phyloP scores from a whole-genome alignment of 2,888 invertebrate species.

The Hypomecis atomaria region DNA sequence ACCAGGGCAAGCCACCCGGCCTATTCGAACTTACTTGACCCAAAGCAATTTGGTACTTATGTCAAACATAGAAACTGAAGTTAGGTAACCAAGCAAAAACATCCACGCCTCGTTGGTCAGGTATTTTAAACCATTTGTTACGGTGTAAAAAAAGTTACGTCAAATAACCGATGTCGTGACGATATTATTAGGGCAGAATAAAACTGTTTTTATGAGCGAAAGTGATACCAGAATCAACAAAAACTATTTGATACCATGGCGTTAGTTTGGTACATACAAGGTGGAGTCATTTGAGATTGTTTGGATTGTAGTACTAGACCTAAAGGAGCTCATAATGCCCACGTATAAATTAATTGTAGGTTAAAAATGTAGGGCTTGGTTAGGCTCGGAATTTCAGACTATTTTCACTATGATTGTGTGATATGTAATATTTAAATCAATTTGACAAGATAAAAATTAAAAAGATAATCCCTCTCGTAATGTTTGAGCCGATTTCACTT shows the following conservation, averaged over 20 bases:
- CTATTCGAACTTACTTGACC: not conserved
- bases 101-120: slow-evolving; percentile 33
- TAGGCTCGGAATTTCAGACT: too few relatives aligned
- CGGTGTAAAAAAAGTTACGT: slow-evolving; percentile 33
- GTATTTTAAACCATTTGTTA: slow-evolving; percentile 33
- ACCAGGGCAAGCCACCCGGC: too few relatives aligned
- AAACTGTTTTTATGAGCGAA: slow-evolving; percentile 20
- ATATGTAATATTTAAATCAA: too few relatives aligned
- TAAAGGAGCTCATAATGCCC: too few relatives aligned
- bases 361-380: too few relatives aligned
- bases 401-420: too few relatives aligned
- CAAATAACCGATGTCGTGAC: slow-evolving; percentile 31
- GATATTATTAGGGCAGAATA: slow-evolving; percentile 30
- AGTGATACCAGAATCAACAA: slow-evolving; percentile 11
- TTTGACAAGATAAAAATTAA: too few relatives aligned
- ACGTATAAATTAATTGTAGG: too few relatives aligned
- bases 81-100: slow-evolving; percentile 26
- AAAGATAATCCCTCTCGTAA: too few relatives aligned
- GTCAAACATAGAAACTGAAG: slow-evolving; percentile 23
- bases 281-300: too few relatives aligned
- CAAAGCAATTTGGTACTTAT: slow-evolving; percentile 13
- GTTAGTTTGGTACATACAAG: not conserved
- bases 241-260: not conserved
- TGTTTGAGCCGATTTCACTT: too few relatives aligned
- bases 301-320: too few relatives aligned